Percentiles rank a stretch among this genome's conserved stretches.
Evolutionary conservation across 2,888 invertebrate species (phyloP).

Genomic region (Drosophila neonasuta): DNA sequence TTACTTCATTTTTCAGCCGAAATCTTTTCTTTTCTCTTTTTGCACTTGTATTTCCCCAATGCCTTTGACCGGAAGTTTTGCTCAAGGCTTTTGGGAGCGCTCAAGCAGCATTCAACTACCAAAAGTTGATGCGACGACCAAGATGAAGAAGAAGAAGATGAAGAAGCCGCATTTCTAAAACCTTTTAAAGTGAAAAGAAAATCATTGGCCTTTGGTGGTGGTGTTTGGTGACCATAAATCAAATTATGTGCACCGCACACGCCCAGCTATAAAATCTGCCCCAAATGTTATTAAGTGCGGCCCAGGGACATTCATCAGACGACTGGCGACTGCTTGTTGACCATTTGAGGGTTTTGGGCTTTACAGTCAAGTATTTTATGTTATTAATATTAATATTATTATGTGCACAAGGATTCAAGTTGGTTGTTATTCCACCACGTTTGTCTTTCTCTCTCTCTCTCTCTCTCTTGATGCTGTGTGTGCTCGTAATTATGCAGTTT

Average conservation of each 20-base stretch:
- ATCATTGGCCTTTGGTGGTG: conserved; percentile 25
- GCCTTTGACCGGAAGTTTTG: conserved; percentile 17
- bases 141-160: too few species aligned
- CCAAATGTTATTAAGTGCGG: conserved; percentile 69
- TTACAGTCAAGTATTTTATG: conserved; percentile 60
- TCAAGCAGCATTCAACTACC: neutral
- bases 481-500: conserved; percentile 73
- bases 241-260: conserved; percentile 63
- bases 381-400: conserved; percentile 76
- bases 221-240: conserved; percentile 61
- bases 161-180: conserved; percentile 15
- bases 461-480: conserved; percentile 25
- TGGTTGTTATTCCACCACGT: conserved; percentile 29
- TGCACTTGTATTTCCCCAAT: conserved; percentile 9
- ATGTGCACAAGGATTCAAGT: conserved; percentile 43
- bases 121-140: neutral
- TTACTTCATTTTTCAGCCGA: conserved; percentile 18
- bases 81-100: conserved; percentile 3
- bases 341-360: conserved; percentile 43
- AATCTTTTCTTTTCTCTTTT: conserved; percentile 19
- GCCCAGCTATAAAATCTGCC: conserved; percentile 48
- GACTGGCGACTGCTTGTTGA: conserved; percentile 33
- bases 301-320: conserved; percentile 62
- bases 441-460: conserved; percentile 4
- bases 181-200: conserved; percentile 50